Evolutionary conservation across 2,113 vertebrate genomes (phyloP), one percentile per base, ranked within the genome.

Genomic region (zebrafish (Danio rerio)): DNA sequence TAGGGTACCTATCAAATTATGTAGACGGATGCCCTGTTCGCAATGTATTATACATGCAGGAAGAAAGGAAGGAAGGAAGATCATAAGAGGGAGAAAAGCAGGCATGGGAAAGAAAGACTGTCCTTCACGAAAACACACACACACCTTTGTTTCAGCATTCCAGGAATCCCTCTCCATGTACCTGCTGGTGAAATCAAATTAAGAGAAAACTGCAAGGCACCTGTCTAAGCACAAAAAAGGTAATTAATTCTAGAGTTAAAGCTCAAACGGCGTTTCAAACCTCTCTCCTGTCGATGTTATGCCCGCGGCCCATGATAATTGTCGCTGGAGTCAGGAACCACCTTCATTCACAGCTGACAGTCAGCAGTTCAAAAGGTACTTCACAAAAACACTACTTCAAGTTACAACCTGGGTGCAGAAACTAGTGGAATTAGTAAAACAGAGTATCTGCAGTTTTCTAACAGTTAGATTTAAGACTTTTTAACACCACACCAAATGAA

Each of bases 41-140:
- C 89, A 78, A 90, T 91, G 82, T 84, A 89, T 88, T 87, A 90
- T 87, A 87, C 83, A 89, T 89, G 82, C 80, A 55, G 85, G 86
- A 83, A 47, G 75, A 61, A 43, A 71, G 49, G 5, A 13, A 71
- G 49, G 5, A 13, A 52, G 78, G 70, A 1, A 7, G 53, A 49
- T 13, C 50, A 12, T 18, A 80, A 59, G n/a, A 82, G 83, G 53
- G 66, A 83, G 62, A 6, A 15, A 86, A 61, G 66, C 11, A 62
- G 63, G 45, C 53, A 69, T 40, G 15, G 56, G 43, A 68, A 56
- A 40, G 65, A 56, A 72, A 53, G 49, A 16, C 9, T 49, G 71
- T 49, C 52, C 58, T 65, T 78, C 9, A 18, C 42, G 13, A 61
- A 53, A 62, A 62, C 58, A 16, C 11, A 4, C 13, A 66, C 56